phyloP scores from a whole-genome alignment of 2,113 vertebrate species.

The Cettia cetti region DNA sequence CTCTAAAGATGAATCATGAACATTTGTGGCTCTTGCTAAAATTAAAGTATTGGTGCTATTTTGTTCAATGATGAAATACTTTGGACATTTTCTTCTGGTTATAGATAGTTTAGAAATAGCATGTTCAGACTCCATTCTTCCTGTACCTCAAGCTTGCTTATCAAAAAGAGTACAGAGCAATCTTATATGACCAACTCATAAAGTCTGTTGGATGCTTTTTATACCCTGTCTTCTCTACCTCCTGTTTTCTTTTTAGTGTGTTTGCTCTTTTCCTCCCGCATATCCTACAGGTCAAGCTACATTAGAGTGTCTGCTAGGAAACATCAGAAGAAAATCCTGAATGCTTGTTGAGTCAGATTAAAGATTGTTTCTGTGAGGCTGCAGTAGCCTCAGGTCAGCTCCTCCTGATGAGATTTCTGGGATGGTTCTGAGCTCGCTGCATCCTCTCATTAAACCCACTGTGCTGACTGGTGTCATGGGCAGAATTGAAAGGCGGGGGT shows the following conservation, averaged over 20 bases:
- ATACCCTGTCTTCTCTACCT: neutral
- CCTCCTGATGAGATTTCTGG: neutral
- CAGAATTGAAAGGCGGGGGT: neutral
- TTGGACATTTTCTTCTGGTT: neutral
- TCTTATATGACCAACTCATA: neutral
- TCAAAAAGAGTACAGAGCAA: neutral
- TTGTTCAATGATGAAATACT: neutral
- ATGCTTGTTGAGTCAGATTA: conserved; percentile 7
- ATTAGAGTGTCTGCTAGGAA: neutral
- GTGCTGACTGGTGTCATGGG: neutral
- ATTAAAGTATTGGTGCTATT: neutral
- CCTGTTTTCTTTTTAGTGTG: neutral
- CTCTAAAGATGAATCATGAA: neutral
- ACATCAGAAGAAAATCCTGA: neutral
- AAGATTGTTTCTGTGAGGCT: neutral
- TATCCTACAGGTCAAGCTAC: neutral
- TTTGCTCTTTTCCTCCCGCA: neutral
- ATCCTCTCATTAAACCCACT: neutral
- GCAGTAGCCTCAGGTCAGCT: neutral
- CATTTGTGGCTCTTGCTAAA: neutral
- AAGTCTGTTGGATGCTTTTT: neutral
- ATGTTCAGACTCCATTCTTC: neutral
- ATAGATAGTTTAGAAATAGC: neutral
- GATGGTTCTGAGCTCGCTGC: neutral
- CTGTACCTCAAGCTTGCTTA: neutral